Percentiles rank a stretch among this genome's conserved stretches.
These are phyloP conservation scores for Neelides sp. DNA, from an alignment of 1,140 invertebrate genomes.

Conservation along the genomic window DNA sequence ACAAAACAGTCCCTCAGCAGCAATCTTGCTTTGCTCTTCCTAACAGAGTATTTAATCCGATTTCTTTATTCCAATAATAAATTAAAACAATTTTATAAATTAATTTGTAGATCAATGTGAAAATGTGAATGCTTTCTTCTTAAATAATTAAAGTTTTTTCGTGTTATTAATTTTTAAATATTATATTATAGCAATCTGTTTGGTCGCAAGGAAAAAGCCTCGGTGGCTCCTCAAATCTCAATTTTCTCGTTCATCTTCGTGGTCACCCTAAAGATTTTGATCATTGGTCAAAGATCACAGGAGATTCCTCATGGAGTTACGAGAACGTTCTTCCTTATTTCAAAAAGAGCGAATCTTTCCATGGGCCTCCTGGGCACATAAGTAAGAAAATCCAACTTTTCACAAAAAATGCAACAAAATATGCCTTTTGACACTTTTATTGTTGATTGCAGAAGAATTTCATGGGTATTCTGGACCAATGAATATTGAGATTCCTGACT, in stretches of 20 bases:
- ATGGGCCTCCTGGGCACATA: too few species aligned
- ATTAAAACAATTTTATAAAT: too few species aligned
- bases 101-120: too few species aligned
- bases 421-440: too few species aligned
- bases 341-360: constrained; percentile 54
- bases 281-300: constrained; percentile 9
- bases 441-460: background rate
- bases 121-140: too few species aligned
- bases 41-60: too few species aligned
- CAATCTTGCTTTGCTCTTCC: too few species aligned
- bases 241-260: constrained; percentile 14
- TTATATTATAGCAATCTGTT: too few species aligned
- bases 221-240: constrained; percentile 9
- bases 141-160: too few species aligned
- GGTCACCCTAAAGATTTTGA: constrained; percentile 20
- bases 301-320: constrained; percentile 10
- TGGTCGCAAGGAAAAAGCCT: constrained; percentile 11
- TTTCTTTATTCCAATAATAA: too few species aligned
- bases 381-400: too few species aligned
- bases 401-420: too few species aligned
- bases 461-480: constrained; percentile 14
- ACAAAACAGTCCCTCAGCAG: constrained; percentile 9
- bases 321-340: constrained; percentile 58
- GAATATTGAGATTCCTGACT: constrained; percentile 10
- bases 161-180: background rate